Evolutionary conservation across 1,140 invertebrate genomes (phyloP), one percentile per base, ranked within the genome.

Genomic region (Druon quercuslanigerum): DNA sequence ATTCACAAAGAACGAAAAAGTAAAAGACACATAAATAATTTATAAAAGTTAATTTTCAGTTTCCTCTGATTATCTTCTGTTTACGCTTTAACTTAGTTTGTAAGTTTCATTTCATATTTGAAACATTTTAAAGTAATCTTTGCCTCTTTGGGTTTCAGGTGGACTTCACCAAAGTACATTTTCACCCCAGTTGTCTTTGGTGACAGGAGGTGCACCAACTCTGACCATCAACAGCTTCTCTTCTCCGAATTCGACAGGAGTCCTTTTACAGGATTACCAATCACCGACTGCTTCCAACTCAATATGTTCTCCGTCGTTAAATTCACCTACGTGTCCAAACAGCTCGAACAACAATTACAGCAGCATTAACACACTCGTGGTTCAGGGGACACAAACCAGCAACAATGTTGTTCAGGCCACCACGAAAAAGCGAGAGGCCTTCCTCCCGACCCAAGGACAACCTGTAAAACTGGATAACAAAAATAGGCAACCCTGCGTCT

Each of bases 391-490:
- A 20, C 85, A 86, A 71, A 78, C 79, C 52, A 78, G 79, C 71
- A 85, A 79, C 77, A 86, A 82, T 73, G 72, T 80, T 51, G 74
- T 86, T 19, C 87, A 87, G 74, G 76, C 82, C 71, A 86, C 79
- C 76, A 73, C 81, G 51, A 90, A 90, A 82, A 90, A 89, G 73
- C 84, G 87, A 19, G 88, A 90, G 71, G 86, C 88, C 77, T 90
- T 88, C 81, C 83, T 87, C 60, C 81, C 79, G 60, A 86, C 83
- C 81, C 89, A 88, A 86, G 87, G 88, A 77, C 87, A 87, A 81
- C 86, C 86, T 46, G 86, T 90, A 70, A 90, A 90, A 85, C 79
- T 90, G 80, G 89, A 90, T 82, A 90, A 90, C 85, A 90, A 89
- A 79, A 83, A 77, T 46, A 84, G 86, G 80, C 87, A 89, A 79